A percentile compares a stretch with the other conserved stretches of the same genome.
Conservation (phyloP, 2,113 vertebrate genomes). For the Hypocryptadius cinnamomeus region DNA sequence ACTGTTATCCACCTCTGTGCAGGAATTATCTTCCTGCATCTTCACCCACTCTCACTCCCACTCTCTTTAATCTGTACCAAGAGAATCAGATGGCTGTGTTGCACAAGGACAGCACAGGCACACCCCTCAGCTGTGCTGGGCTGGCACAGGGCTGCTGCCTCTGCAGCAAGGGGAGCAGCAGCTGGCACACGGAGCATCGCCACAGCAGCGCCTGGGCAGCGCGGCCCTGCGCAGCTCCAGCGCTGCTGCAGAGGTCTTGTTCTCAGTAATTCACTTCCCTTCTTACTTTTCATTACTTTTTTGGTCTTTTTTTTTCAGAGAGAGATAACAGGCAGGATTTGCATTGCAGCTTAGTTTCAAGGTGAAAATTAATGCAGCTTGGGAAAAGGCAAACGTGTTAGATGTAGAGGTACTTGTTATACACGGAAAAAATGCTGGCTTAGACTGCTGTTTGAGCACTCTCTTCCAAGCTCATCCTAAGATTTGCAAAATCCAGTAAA, state of each 20-base stretch:
- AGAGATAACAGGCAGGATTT: background rate
- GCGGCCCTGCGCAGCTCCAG: background rate
- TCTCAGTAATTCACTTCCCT: background rate
- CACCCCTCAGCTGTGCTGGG: background rate
- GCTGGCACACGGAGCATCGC: fast-evolving
- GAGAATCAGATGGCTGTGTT: background rate
- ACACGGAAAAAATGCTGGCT: background rate
- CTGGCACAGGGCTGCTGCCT: background rate
- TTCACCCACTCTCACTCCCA: conserved; percentile 12
- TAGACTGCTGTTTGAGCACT: background rate
- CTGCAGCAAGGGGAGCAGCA: background rate
- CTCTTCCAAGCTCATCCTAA: background rate
- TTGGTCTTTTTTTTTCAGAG: background rate
- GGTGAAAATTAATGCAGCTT: background rate
- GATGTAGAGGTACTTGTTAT: background rate
- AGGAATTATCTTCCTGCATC: background rate
- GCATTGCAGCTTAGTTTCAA: background rate
- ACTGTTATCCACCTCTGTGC: background rate
- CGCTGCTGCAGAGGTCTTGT: background rate
- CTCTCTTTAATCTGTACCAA: background rate
- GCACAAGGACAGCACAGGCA: background rate
- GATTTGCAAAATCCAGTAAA: background rate
- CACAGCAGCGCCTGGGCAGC: fast-evolving
- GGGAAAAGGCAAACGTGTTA: background rate
- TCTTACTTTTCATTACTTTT: background rate